Percentiles rank a stretch among this genome's conserved stretches.
Conservation (phyloP, 2,888 invertebrate genomes). For the Cryptocephalus primarius region DNA sequence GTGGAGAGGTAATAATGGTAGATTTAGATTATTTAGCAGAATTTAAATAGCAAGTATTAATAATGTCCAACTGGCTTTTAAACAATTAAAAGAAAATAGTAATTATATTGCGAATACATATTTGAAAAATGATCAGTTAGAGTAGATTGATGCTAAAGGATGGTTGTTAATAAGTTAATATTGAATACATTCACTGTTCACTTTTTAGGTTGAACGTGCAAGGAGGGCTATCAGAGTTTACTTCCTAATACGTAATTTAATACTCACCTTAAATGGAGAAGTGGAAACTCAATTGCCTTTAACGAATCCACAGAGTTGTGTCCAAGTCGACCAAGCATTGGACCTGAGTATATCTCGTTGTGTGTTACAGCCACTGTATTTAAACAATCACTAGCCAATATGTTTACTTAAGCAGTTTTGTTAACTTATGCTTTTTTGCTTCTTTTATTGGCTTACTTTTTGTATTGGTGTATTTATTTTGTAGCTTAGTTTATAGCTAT, state of each 20-base stretch:
- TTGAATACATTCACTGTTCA: no score
- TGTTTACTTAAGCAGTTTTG: constrained; percentile 6
- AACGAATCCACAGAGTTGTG: constrained; percentile 77
- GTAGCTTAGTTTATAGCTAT: not conserved
- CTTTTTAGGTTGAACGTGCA: constrained; percentile 66
- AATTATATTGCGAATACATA: no score
- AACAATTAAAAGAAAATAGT: no score
- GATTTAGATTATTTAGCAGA: constrained; percentile 17
- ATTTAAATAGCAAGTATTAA: not conserved
- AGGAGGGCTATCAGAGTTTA: constrained; percentile 86
- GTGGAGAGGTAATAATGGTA: constrained; percentile 68
- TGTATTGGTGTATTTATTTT: not conserved
- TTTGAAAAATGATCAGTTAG: no score
- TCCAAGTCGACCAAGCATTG: constrained; percentile 87
- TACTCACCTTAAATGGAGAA: constrained; percentile 69
- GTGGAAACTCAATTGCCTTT: constrained; percentile 80
- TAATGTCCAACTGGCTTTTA: not conserved
- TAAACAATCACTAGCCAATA: constrained; percentile 26
- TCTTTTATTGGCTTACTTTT: constrained; percentile 4
- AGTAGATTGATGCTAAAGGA: no score
- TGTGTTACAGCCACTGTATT: constrained; percentile 33
- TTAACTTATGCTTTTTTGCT: constrained; percentile 2
- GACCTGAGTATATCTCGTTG: constrained; percentile 73
- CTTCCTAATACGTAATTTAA: constrained; percentile 74
- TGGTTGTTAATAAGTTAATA: no score